These are phyloP conservation scores for Oncorhynchus tshawytscha DNA, from an alignment of 2,113 vertebrate species.

Conservation along the genomic window DNA sequence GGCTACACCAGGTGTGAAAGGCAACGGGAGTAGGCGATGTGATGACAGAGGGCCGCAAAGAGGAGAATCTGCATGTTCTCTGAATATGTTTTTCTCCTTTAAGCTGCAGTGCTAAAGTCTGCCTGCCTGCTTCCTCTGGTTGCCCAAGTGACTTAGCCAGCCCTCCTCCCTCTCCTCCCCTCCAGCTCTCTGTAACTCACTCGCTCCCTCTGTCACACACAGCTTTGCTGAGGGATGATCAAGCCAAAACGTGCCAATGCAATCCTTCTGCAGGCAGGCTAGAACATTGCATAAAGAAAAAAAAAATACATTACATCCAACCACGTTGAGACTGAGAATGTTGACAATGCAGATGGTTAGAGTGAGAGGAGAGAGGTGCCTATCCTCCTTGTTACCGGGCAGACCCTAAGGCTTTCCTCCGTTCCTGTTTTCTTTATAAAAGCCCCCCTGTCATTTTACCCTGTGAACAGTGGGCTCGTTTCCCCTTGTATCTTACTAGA, in stretches of 20 bases:
- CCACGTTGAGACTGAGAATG: conserved; percentile 23
- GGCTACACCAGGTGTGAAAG: no score
- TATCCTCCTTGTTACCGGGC: background rate
- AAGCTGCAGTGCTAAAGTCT: conserved; percentile 9
- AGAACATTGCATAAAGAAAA: conserved; percentile 9
- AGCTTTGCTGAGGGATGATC: conserved; percentile 33
- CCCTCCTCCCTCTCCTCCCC: conserved; percentile 10
- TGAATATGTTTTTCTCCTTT: conserved; percentile 4
- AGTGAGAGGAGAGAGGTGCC: background rate
- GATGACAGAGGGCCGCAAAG: background rate
- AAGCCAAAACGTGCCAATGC: conserved; percentile 33
- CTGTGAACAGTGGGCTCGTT: background rate
- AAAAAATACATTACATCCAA: background rate
- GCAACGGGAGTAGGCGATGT: background rate
- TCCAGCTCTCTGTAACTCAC: background rate
- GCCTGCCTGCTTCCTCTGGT: conserved; percentile 49
- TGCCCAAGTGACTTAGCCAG: conserved; percentile 63
- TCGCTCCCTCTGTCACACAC: conserved; percentile 1
- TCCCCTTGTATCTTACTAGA: background rate
- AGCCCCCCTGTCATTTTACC: conserved; percentile 1
- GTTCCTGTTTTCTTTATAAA: background rate
- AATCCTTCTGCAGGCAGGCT: conserved; percentile 30
- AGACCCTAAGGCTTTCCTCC: conserved; percentile 7
- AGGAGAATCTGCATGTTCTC: conserved; percentile 5
- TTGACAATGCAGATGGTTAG: conserved; percentile 46